Evolutionary conservation across 2,797 vertebrate genomes (phyloP), one percentile per base, ranked within the genome.

Genomic region (Pseudomugil gertrudae): DNA sequence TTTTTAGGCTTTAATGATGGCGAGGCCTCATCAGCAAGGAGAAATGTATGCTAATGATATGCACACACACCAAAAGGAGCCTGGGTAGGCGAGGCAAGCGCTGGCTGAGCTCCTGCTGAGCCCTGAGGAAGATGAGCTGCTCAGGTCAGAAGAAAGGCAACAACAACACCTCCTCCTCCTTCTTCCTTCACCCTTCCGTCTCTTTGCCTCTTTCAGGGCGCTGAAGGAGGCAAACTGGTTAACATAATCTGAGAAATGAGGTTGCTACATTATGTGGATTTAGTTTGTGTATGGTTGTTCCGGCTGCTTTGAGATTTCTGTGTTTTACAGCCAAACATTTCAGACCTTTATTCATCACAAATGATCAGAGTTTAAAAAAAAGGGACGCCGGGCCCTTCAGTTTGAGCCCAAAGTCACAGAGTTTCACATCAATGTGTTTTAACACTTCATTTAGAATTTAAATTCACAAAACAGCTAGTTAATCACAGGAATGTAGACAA

Each of bases 11-110:
- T 95, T 96, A 96, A 97, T 96, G 95, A 96, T 94, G 94, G 74
- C 89, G 92, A 95, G 95, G 95, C 94, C 95, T 94, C 94, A 92
- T 95, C 94, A 92, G 95, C 94, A 90, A 94, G 92, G 91, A 95
- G 91, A 95, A 96, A 98, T 96, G 92, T 94, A 99, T 98, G 97
- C 95, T 98, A 98, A 99, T 98, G 93, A 97, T 93, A 98, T 98
- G 96, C 96, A 95, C 94, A 95, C 95, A 95, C 95, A 94, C 94
- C 95, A 95, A 95, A 84, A 89, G 82, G 80, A 90, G 63, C 74
- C 80, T 74, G 88, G 87, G 74, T 76, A 81, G 83, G 75, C 74
- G 57, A 92, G 87, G 90, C 85, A 76, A 82, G 78, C 78, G 79
- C 69, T 79, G 92, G 95, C 94, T 88, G 68, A 92, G 93, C 94